Base-by-base conservation (phyloP, 2,797 vertebrate genomes). In the Chelon labrosus region DNA sequence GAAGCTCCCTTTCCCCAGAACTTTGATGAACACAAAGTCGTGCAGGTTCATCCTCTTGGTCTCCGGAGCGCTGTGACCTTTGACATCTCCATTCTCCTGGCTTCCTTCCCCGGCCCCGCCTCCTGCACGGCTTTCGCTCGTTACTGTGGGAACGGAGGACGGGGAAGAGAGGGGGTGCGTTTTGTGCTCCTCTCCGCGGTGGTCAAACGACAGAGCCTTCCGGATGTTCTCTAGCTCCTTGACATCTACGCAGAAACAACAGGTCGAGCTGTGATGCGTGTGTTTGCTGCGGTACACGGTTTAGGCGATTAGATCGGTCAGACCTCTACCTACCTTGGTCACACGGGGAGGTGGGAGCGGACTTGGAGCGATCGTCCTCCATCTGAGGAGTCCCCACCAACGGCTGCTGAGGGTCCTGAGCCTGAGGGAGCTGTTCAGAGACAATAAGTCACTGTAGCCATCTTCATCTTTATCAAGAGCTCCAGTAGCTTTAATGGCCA, bases 1-100 rank as follows among this genome's bases (percentile, higher is more conserved):
- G 55, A 99, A 98, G 89, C 97, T 99, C 92, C 97, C 97, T 91
- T 99, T 99, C 31, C 97, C 97, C 87, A 99, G 93, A 64, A 99
- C 98, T 93, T 99, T 99, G 90, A 99, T 99, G 91, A 99, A 99
- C 80, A 95, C 88, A 82, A 99, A 98, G 84, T 98, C 96, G 2
- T 95, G 95, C 42, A 99, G 94, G 59, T 92, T 94, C 93, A 96
- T 96, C 84, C 94, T 93, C 85, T 96, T 97, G 25, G 88, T 3
- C 53, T 88, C 82, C 2, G 79, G 69, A 51, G 19, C 42, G 0
- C 17, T 10, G 51, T 72, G 71, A 81, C 73, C 56, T 91, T 96
- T 96, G 72, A 97, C 79, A 51, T 97, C 97, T 0, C 97, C 97
- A 1, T 97, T 97, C 84, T 95, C 95, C 59, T 17, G 74, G 2